A percentile compares a stretch with the other conserved stretches of the same genome.
These are phyloP conservation scores for Prinia subflava DNA, from an alignment of 2,113 vertebrate species.

Conservation along the genomic window DNA sequence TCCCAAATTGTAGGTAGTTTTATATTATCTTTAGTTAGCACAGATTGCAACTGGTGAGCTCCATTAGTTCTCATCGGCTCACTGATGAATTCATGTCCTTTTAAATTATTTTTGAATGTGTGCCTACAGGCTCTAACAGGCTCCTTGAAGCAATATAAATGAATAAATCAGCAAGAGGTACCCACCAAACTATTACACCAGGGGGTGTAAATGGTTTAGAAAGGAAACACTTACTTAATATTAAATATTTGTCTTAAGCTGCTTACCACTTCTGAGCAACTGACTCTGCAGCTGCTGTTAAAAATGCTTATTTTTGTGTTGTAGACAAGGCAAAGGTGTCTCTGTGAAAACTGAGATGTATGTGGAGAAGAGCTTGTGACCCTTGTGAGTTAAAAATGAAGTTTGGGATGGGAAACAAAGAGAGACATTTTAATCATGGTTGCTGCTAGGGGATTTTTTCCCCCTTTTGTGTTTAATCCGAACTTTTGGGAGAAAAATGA, in stretches of 20 bases:
- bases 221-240: constrained; percentile 3
- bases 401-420: background rate
- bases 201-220: background rate
- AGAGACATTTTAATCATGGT: background rate
- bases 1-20: background rate
- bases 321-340: background rate
- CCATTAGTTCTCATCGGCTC: background rate
- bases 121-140: background rate
- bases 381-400: background rate
- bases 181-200: background rate
- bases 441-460: background rate
- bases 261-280: background rate
- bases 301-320: background rate
- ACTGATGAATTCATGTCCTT: constrained; percentile 21
- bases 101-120: constrained; percentile 35
- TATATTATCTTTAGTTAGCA: background rate
- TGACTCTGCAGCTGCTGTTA: background rate
- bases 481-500: background rate
- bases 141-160: constrained; percentile 13
- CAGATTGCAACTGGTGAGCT: background rate
- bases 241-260: constrained; percentile 39
- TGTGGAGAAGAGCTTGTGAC: background rate
- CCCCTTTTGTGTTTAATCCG: background rate
- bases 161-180: constrained; percentile 44
- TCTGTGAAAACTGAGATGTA: background rate